These are phyloP conservation scores for Apis laboriosa DNA, from an alignment of 1,140 invertebrate species.

Conservation along the genomic window DNA sequence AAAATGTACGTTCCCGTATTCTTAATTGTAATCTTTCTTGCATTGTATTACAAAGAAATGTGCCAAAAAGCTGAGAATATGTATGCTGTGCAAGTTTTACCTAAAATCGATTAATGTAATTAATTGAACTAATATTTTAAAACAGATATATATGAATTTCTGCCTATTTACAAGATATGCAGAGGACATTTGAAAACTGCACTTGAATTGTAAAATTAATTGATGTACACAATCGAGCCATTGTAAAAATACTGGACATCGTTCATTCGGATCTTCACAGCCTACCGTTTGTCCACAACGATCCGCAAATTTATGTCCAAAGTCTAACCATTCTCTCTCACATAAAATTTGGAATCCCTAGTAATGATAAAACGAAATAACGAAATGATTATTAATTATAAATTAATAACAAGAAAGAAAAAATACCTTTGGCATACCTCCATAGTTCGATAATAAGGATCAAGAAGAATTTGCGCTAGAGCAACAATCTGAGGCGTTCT, in stretches of 20 bases:
- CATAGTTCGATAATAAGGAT: conserved; percentile 96
- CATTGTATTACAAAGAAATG: conserved; percentile 95
- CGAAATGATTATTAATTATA: not conserved
- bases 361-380: conserved; percentile 2
- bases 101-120: conserved; percentile 80
- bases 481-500: conserved; percentile 96
- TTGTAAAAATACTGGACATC: conserved; percentile 98
- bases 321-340: conserved; percentile 97
- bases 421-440: conserved; percentile 83
- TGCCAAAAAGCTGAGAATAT: conserved; percentile 97
- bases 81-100: conserved; percentile 97
- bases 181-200: conserved; percentile 97
- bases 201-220: conserved; percentile 93
- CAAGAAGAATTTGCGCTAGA: conserved; percentile 93
- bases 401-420: conserved; percentile 4
- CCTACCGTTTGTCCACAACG: conserved; percentile 93
- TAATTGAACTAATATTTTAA: not conserved
- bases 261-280: conserved; percentile 93
- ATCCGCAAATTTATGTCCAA: conserved; percentile 98
- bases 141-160: not conserved
- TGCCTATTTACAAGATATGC: conserved; percentile 90
- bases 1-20: conserved; percentile 88
- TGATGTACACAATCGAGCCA: conserved; percentile 99
- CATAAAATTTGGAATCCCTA: conserved; percentile 95
- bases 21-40: conserved; percentile 87